Percentiles rank a stretch among this genome's conserved stretches.
phyloP scores from a whole-genome alignment of 2,797 vertebrate genomes.

The Liparis tanakae region DNA sequence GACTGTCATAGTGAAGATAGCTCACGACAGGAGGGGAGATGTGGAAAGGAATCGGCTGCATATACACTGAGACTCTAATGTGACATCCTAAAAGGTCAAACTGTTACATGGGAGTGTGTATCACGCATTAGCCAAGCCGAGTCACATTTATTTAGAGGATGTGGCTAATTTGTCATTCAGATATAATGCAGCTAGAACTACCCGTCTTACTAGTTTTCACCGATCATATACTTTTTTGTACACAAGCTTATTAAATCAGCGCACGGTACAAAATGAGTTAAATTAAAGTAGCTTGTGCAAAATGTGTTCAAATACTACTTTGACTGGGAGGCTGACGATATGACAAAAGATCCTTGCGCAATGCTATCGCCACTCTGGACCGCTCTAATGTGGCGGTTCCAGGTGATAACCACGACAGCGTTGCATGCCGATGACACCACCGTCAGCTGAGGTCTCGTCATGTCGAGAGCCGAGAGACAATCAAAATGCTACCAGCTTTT shows the following conservation, averaged over 20 bases:
- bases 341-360: background rate
- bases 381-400: background rate
- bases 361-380: background rate
- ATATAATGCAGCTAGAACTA: background rate
- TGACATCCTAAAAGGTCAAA: constrained; percentile 67
- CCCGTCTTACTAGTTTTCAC: background rate
- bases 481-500: background rate
- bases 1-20: constrained; percentile 42
- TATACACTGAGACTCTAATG: constrained; percentile 42
- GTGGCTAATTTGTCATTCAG: constrained; percentile 52
- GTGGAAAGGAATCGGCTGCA: constrained; percentile 46
- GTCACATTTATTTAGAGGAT: constrained; percentile 51
- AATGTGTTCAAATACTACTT: background rate
- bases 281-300: background rate
- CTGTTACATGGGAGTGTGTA: constrained; percentile 49
- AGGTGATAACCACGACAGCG: background rate
- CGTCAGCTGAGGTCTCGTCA: background rate
- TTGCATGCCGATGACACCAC: too few relatives aligned
- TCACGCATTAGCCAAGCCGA: constrained; percentile 53
- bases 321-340: background rate
- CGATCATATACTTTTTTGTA: background rate
- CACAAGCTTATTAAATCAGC: background rate
- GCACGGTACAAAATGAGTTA: background rate
- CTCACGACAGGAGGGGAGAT: constrained; percentile 43
- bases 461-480: background rate